Evolutionary conservation across 2,888 invertebrate species (phyloP), one percentile per base, ranked within the genome.

Genomic region (Tachystola acroxantha): DNA sequence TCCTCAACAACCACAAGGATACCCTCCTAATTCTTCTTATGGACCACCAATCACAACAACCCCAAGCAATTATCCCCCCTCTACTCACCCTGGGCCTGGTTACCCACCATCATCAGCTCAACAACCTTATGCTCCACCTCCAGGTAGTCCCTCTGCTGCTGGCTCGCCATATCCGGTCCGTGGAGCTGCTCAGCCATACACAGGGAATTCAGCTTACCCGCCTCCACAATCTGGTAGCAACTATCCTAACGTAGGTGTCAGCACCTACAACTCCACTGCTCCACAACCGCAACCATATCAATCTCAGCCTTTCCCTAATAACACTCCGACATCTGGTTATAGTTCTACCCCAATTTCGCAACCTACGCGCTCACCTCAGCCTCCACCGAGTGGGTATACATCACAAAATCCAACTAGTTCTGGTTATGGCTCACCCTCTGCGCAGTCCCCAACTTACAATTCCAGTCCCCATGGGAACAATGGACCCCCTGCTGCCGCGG

Each of bases 361-460:
- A 46, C 87, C 88, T 1, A 86, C 82, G 44, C 82, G 86, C 16
- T 89, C 89, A 22, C 89, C 90, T 3, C 91, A 90, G 51, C 89
- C 89, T n/a, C 73, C 85, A 53, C 68, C 81, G 22, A 73, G 88
- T 51, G 88, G 86, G 5, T 91, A 91, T 53, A 76, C 88, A 10
- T 76, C 82, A 26, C 91, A 91, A 61, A 89, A 90, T 77, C 57
- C 89, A 60, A 49, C 82, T 48, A 68, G 79, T 71, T 60, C 86
- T 34, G 91, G 91, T 14, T 91, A 91, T 68, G 90, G 91, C 1
- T 89, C 91, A n/a, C 89, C 89, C 37, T 88, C 91, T 53, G 89
- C 90, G 16, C 90, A 91, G 57, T 89, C 91, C 1, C 90, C 91
- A 1, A 89, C 90, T 12, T 88, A 89, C 37, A 91, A 92, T 36